Percentiles rank a stretch among this genome's conserved stretches.
phyloP scores from a whole-genome alignment of 2,797 vertebrate genomes.

The Crocidura indochinensis region DNA sequence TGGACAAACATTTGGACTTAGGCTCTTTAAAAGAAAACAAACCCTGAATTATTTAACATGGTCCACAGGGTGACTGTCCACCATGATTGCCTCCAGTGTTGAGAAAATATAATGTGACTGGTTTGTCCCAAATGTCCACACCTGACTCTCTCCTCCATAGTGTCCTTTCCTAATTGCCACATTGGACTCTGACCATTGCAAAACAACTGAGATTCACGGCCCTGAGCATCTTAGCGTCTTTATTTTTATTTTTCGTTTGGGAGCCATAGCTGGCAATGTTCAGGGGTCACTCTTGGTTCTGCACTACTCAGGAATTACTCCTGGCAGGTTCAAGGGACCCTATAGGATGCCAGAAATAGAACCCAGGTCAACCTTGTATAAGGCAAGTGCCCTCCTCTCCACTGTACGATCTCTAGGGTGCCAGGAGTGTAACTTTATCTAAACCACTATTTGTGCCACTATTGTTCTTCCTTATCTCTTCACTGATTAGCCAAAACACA shows the following conservation, averaged over 20 bases:
- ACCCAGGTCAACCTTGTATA: too few species aligned
- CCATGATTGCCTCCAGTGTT: not conserved
- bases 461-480: not conserved
- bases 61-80: accelerated
- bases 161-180: not conserved
- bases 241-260: too few species aligned
- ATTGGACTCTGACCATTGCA: too few species aligned
- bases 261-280: too few species aligned
- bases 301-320: too few species aligned
- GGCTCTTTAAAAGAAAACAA: not conserved
- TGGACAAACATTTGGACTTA: not conserved
- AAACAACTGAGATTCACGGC: not conserved
- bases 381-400: too few species aligned
- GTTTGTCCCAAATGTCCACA: too few species aligned
- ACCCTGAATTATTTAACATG: too few species aligned
- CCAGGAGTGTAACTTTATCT: not conserved
- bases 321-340: too few species aligned
- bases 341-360: too few species aligned
- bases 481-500: not conserved
- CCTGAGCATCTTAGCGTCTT: not conserved
- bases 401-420: too few species aligned
- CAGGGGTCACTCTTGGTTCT: too few species aligned
- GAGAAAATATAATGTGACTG: not conserved
- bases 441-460: not conserved
- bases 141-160: not conserved